Conservation (phyloP, 92 coral and sea anemone species). For the Pocillopora meandrina region DNA sequence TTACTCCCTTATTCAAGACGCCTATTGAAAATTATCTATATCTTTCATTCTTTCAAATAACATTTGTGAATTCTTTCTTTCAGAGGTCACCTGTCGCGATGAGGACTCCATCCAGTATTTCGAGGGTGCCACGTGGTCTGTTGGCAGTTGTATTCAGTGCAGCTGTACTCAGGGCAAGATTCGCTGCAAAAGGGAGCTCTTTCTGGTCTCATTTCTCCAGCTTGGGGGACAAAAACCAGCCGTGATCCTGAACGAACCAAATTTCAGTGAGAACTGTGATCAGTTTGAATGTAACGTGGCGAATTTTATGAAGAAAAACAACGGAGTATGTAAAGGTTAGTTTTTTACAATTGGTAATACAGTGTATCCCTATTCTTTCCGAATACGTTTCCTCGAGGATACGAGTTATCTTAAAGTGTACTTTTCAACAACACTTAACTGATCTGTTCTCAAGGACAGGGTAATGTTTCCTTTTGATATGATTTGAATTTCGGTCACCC, state of each 20-base stretch:
- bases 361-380: too few relatives aligned
- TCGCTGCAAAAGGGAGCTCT: constrained; percentile 14
- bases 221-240: background rate
- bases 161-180: too few relatives aligned
- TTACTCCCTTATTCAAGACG: background rate
- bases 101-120: constrained; percentile 31
- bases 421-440: too few relatives aligned
- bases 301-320: constrained; percentile 3
- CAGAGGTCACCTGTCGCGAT: constrained; percentile 40
- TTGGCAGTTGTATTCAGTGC: constrained; percentile 33
- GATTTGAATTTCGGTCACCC: too few relatives aligned
- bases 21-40: background rate
- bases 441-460: too few relatives aligned
- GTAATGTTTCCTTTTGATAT: too few relatives aligned
- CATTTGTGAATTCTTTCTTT: background rate
- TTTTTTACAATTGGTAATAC: background rate
- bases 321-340: constrained; percentile 32
- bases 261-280: constrained; percentile 14
- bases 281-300: constrained; percentile 24
- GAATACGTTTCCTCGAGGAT: too few relatives aligned
- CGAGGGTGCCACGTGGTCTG: constrained; percentile 46
- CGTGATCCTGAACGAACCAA: background rate
- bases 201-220: background rate
- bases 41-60: background rate
- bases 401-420: too few relatives aligned